Evolutionary conservation across 1,140 invertebrate genomes (phyloP), one percentile per base, ranked within the genome.

Genomic region (Drosophila tani): DNA sequence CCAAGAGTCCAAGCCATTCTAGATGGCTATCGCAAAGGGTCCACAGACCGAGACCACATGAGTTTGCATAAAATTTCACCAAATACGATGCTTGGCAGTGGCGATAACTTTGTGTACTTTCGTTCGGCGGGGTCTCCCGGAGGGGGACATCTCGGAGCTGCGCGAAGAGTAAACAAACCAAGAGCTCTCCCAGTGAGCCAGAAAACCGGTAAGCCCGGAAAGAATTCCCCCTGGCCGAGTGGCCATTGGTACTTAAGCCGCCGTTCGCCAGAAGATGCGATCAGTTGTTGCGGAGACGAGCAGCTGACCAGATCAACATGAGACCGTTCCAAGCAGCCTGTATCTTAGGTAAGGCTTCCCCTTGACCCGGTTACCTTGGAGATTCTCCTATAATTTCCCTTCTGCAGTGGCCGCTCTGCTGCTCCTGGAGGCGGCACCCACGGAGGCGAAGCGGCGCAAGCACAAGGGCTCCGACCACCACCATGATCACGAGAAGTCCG

Each of bases 51-150:
- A 56, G 66, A 71, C 57, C 82, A 83, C 67, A 84, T 84, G 78
- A 81, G 78, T 75, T 90, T 90, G 85, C 85, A 88, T 82, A 90
- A 88, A 84, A 82, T 90, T 88, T 90, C 85, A 90, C 84, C 81
- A 79, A 78, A 43, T 56, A 59, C 32, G 15, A 58, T 45, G 53
- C 35, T 55, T 15, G 7, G 51, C 19, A 38, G 51, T 51, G 73
- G 49, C 38, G 19, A 27, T 53, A 74, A 71, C 82, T 87, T 79
- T 81, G 63, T 79, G 81, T 83, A 87, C 83, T 87, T 87, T 87
- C 84, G 71, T 80, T 74, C 65, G 40, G 41, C 45, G 53, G 17
- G n/a, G 51, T 35, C 50, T 53, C 50, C 50, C 50, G 50, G 57
- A 64, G 24, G 47, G 32, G 65, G 62, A 45, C 29, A 49, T 35